Evolutionary conservation across 2,113 vertebrate species (phyloP), one percentile per base, ranked within the genome.

Genomic region (Eidolon helvum): DNA sequence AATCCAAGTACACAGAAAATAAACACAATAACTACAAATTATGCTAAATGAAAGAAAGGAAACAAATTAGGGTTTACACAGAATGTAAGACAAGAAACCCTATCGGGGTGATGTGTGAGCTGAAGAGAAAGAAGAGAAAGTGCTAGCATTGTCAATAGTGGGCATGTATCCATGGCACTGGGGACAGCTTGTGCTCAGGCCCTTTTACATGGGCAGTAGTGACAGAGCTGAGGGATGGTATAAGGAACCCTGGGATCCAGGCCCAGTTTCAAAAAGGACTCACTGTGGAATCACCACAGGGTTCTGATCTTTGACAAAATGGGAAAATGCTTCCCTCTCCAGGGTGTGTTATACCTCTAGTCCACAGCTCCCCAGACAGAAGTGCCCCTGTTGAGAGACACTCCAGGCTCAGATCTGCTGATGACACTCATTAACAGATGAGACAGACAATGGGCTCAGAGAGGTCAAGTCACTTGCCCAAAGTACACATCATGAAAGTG

Each of bases 1-100:
- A 94, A 86, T 33, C 69, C 33, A 96, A 92, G 35, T 40, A 78
- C 33, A 95, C 2, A 40, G 24, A 93, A 87, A 88, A 97, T 33
- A 91, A 89, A 83, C 35, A 38, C 2, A 68, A 21, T 45, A 63
- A 89, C 38, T 38, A 94, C 26, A 40, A 84, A 10, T 75, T 87
- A 71, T 59, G 71, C n/a, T 40, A 50, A 79, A 53, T 40, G 53
- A 26, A 50, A 78, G 59, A 26, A 69, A 78, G 53, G 79, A 95
- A 83, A 83, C n/a, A 63, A 93, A 80, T 50, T 45, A 59, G 26
- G 30, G 57, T 68, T 80, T 68, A 45, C 24, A 65, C 0, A 71
- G 72, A 78, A 19, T 33, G 7, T 79, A 66, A 84, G 33, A 78
- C 75, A 66, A 16, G 53, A 35, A 85, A 63, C 30, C 61, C 72